Conservation (phyloP, 2,797 vertebrate genomes). For the Aulostomus chinensis region DNA sequence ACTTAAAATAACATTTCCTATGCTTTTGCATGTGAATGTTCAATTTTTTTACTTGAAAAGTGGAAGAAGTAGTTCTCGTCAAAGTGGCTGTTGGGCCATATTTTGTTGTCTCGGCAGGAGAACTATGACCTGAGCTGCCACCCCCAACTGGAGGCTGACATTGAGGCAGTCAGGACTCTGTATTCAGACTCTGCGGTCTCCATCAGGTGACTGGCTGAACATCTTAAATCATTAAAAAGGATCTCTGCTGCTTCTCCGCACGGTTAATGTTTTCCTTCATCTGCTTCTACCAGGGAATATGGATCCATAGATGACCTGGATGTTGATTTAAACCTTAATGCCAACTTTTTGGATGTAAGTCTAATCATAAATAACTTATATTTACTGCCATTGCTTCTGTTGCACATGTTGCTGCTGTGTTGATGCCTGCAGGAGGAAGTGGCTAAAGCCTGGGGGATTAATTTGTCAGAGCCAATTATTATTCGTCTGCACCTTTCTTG, state of each 20-base stretch:
- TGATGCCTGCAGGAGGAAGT: slow-evolving; percentile 83
- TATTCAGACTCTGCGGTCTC: slow-evolving; percentile 89
- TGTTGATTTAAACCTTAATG: slow-evolving; percentile 89
- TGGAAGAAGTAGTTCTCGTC: background rate
- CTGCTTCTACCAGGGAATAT: slow-evolving; percentile 81
- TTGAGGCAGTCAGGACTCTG: slow-evolving; percentile 89
- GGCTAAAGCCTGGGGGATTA: slow-evolving; percentile 91
- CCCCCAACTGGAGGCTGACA: slow-evolving; percentile 90
- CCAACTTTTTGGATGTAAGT: slow-evolving; percentile 90
- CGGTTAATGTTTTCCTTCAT: background rate
- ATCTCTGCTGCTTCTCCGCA: background rate
- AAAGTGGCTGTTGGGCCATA: too few relatives aligned
- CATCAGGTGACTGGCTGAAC: slow-evolving; percentile 80
- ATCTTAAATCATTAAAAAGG: background rate
- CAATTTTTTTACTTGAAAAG: background rate
- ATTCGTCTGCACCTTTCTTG: slow-evolving; percentile 90
- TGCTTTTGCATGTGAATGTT: background rate
- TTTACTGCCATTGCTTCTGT: background rate
- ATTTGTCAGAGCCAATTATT: slow-evolving; percentile 88
- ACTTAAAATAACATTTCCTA: background rate
- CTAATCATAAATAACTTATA: background rate
- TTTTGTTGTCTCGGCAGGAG: slow-evolving; percentile 81
- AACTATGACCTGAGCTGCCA: slow-evolving; percentile 88
- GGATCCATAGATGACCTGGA: slow-evolving; percentile 91
- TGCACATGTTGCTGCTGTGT: slow-evolving; percentile 1